phyloP scores from a whole-genome alignment of 2,113 vertebrate genomes.

The Nannobrachium achirus region DNA sequence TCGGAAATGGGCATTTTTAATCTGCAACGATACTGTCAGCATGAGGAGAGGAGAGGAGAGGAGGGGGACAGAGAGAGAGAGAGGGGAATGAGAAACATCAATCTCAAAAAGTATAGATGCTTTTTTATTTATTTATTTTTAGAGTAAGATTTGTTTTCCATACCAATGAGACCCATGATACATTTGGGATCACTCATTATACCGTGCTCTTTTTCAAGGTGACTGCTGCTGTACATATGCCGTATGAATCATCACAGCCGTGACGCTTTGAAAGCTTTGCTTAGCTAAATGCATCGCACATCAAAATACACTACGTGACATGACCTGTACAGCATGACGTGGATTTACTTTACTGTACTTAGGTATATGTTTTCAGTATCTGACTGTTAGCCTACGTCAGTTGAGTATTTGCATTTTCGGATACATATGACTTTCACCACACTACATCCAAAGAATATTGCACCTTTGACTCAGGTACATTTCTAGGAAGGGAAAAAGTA shows the following conservation, averaged over 20 bases:
- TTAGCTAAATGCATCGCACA: no score
- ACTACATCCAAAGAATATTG: no score
- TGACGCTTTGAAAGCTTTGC: background rate
- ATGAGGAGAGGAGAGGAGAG: conserved; percentile 23
- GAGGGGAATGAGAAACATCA: conserved; percentile 38
- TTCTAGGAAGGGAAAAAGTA: no score
- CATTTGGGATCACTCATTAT: conserved; percentile 9
- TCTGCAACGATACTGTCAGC: conserved; percentile 56
- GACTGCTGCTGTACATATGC: conserved; percentile 7
- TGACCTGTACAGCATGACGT: no score
- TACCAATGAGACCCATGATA: conserved; percentile 4
- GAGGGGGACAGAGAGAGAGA: conserved; percentile 39
- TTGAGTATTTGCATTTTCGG: no score
- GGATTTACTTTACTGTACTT: no score
- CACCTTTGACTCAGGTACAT: no score
- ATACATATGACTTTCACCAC: no score
- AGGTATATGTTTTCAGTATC: no score
- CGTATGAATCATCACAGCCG: no score
- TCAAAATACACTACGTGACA: no score
- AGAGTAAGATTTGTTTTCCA: conserved; percentile 6
- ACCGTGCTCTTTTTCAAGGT: background rate
- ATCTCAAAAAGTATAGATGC: conserved; percentile 44
- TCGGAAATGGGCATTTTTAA: conserved; percentile 75
- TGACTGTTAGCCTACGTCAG: no score
- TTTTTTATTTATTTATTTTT: conserved; percentile 36